Evolutionary conservation across 1,140 invertebrate genomes (phyloP).

Genomic region (Pararge aegeria): DNA sequence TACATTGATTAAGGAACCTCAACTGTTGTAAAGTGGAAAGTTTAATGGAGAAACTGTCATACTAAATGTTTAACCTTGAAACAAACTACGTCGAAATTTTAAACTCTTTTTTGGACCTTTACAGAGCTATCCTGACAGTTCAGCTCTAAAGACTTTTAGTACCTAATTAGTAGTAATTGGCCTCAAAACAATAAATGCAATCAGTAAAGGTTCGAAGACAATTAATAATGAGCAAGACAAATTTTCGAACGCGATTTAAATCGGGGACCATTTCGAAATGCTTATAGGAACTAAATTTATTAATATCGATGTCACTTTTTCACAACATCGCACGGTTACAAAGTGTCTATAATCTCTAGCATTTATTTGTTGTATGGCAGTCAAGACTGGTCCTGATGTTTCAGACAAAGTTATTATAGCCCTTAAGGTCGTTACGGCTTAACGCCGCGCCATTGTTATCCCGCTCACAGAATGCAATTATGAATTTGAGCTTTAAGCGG

Average conservation of each 20-base stretch:
- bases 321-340: constrained; percentile 17
- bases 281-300: constrained; percentile 40
- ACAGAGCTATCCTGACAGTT: too few relatives aligned
- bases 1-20: too few relatives aligned
- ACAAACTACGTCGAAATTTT: too few relatives aligned
- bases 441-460: background rate
- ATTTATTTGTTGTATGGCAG: constrained; percentile 16
- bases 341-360: background rate
- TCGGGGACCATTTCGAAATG: constrained; percentile 32
- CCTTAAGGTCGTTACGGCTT: background rate
- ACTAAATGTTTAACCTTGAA: too few relatives aligned
- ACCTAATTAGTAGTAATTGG: too few relatives aligned
- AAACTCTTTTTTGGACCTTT: too few relatives aligned
- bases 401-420: constrained; percentile 1
- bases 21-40: too few relatives aligned
- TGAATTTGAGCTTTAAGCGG: too few relatives aligned
- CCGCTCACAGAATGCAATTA: too few relatives aligned
- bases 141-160: too few relatives aligned
- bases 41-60: too few relatives aligned
- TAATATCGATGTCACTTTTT: constrained; percentile 18
- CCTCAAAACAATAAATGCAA: background rate
- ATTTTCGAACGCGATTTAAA: background rate
- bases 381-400: constrained; percentile 24
- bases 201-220: background rate
- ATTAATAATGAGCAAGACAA: background rate